Evolutionary conservation across 2,113 vertebrate genomes (phyloP).

Genomic region (Toxostoma redivivum): DNA sequence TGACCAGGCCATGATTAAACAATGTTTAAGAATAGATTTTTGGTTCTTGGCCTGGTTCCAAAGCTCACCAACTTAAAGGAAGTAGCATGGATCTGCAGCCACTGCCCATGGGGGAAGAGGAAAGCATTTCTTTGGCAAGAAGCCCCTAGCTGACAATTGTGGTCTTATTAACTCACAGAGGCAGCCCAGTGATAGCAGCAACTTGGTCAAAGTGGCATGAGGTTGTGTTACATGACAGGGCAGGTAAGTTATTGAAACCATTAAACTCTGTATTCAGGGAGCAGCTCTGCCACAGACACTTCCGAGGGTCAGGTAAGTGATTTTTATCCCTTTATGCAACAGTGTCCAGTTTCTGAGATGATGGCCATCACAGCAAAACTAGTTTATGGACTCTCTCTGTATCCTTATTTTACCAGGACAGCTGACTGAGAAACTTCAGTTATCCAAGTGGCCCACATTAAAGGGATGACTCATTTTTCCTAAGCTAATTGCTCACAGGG

Average conservation of each 20-base stretch:
- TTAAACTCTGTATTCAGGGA: neutral
- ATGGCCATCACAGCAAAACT: neutral
- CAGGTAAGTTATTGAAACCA: neutral
- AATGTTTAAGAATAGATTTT: neutral
- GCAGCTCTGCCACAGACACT: neutral
- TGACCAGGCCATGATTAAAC: neutral
- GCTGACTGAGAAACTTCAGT: neutral
- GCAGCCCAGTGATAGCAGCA: neutral
- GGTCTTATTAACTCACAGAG: neutral
- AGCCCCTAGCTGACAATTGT: neutral
- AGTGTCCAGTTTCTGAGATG: neutral
- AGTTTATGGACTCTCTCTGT: neutral
- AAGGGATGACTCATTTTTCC: neutral
- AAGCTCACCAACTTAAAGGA: neutral
- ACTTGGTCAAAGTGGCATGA: accelerated
- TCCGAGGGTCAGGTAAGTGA: neutral
- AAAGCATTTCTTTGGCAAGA: neutral
- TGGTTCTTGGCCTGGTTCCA: neutral
- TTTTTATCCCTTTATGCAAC: neutral
- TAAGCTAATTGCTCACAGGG: neutral
- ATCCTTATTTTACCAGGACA: neutral
- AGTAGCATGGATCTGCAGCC: neutral
- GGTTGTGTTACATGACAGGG: neutral
- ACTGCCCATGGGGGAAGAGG: neutral
- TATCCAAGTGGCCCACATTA: neutral